Base-by-base conservation (phyloP, 2,113 vertebrate genomes). In the Corythornis cristatus region DNA sequence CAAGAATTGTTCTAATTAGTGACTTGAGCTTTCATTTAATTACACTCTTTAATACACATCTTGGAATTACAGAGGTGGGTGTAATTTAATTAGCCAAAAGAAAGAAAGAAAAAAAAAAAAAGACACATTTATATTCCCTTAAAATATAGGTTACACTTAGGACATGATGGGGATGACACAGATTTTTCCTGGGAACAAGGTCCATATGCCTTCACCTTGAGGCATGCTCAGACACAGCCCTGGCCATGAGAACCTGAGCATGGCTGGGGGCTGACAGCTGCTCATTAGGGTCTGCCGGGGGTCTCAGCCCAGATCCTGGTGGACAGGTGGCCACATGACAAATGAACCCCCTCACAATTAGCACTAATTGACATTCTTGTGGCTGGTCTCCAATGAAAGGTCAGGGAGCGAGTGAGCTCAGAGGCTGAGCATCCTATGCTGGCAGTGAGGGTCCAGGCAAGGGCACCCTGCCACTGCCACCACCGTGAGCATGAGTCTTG, bases 311-410 rank as follows among this genome's bases (percentile, higher is more conserved):
- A 15, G 85, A 68, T 95, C 82, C 79, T 73, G 78, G 72, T 5
- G 40, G 89, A 91, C 94, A 95, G 95, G 95, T 93, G 93, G 93
- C 91, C 94, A 75, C 94, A 89, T 81, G 85, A 77, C 94, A 86
- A 93, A 90, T 0, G 3, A 53, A 93, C 67, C 75, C 60, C 35
- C 89, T 93, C 76, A 67, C 91, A 89, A 95, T 96, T 95, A 95
- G 94, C 96, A 91, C 94, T 96, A 96, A 96, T 89, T 96, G 91
- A 95, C 91, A 95, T 84, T 83, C 65, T 2, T 7, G 68, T 95
- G 95, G 93, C 91, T 3, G 0, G 16, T 21, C 75, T 95, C 94
- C 91, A 95, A 45, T 1, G 2, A 80, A 75, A 83, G 85, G 93
- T 88, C 89, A 83, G 76, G n/a, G 56, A 92, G 46, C 1, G 1